Conservation (phyloP, 2,797 vertebrate genomes). For the Amniataba percoides region DNA sequence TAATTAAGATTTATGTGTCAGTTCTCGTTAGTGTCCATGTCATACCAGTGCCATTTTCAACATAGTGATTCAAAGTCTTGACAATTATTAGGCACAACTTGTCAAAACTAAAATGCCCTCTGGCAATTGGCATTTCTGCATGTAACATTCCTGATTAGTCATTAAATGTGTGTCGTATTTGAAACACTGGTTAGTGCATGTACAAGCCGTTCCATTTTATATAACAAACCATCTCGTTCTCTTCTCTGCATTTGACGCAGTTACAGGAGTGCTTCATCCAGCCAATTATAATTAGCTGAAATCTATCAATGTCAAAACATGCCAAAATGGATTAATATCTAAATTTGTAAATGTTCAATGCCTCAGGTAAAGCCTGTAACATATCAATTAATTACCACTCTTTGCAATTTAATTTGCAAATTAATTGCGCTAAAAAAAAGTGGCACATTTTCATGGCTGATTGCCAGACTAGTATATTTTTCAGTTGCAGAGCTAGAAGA, state of each 20-base stretch:
- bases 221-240: conserved; percentile 31
- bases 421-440: conserved; percentile 54
- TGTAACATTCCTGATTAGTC: conserved; percentile 39
- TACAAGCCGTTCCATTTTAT: conserved; percentile 20
- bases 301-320: conserved; percentile 73
- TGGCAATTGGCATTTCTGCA: conserved; percentile 45
- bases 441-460: conserved; percentile 50
- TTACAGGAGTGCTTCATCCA: conserved; percentile 47
- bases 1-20: conserved; percentile 50
- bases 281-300: conserved; percentile 70
- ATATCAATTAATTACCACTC: conserved; percentile 66
- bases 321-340: conserved; percentile 74
- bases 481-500: conserved; percentile 28
- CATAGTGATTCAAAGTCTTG: conserved; percentile 39
- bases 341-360: conserved; percentile 65
- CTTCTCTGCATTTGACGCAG: conserved; percentile 36
- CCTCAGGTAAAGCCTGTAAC: conserved; percentile 72
- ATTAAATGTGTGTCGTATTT: conserved; percentile 39
- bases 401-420: conserved; percentile 65
- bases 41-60: conserved; percentile 41
- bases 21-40: conserved; percentile 44
- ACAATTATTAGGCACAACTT: conserved; percentile 36
- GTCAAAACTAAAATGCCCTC: conserved; percentile 43
- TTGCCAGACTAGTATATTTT: conserved; percentile 43
- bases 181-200: conserved; percentile 9